Evolutionary conservation across 2,113 vertebrate species (phyloP).

Genomic region (Cepphus grylle): DNA sequence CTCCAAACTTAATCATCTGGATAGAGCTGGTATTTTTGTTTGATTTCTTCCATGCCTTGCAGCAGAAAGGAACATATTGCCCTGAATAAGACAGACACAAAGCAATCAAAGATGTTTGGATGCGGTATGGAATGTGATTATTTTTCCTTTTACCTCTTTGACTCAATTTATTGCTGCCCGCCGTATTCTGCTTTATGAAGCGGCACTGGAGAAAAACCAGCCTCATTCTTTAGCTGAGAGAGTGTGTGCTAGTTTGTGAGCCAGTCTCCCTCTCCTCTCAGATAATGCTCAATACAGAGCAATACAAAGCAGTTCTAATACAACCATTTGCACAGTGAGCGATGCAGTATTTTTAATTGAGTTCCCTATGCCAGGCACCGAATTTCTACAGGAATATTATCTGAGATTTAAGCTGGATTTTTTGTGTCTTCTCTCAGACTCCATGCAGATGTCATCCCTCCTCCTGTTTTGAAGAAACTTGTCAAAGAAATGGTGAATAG

Average conservation of each 20-base stretch:
- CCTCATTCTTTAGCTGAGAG: not conserved
- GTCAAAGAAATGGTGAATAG: not conserved
- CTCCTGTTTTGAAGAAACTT: not conserved
- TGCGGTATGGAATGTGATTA: not conserved
- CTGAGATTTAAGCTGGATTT: not conserved
- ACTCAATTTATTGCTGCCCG: not conserved
- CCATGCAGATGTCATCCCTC: not conserved
- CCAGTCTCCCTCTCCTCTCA: not conserved
- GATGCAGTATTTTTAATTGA: not conserved
- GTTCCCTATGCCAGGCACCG: not conserved
- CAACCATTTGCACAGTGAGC: not conserved
- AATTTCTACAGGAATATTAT: not conserved
- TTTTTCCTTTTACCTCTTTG: conserved; percentile 2
- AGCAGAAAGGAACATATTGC: conserved; percentile 1
- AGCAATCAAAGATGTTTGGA: conserved; percentile 35
- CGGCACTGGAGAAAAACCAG: not conserved
- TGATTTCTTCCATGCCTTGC: not conserved
- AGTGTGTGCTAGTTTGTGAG: not conserved
- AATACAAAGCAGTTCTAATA: not conserved
- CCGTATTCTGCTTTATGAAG: not conserved
- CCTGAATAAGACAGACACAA: not conserved
- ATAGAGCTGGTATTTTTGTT: conserved; percentile 3
- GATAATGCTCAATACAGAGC: not conserved
- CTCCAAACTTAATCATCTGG: not conserved
- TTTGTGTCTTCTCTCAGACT: not conserved